Conservation (phyloP, 2,113 vertebrate genomes). For the Prietella phreatophila region DNA sequence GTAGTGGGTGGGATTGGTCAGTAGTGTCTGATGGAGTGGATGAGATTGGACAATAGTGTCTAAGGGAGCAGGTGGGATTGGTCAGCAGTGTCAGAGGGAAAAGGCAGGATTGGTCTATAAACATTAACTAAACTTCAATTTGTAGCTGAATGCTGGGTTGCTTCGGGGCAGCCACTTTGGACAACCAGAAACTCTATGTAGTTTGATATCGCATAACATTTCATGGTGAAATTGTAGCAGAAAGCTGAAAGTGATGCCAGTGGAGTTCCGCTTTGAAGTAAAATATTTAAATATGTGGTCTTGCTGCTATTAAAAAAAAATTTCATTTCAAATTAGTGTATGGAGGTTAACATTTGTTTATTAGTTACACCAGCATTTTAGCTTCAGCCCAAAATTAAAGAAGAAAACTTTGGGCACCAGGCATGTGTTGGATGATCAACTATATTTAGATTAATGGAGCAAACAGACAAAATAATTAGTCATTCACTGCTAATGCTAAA, state of each 20-base stretch:
- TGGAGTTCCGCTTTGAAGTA: background rate
- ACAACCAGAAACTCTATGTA: background rate
- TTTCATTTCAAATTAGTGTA: background rate
- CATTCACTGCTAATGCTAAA: conserved; percentile 2
- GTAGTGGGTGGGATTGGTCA: background rate
- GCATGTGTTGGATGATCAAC: background rate
- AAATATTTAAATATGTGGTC: background rate
- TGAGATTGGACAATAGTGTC: background rate
- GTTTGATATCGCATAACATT: background rate
- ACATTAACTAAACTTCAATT: background rate
- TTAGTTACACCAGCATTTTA: background rate
- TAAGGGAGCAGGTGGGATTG: background rate
- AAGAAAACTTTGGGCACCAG: background rate
- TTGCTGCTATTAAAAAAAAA: background rate
- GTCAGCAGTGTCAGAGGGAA: background rate
- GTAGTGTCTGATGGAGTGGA: background rate
- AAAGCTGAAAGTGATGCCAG: background rate
- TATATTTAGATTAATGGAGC: background rate
- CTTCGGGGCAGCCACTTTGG: background rate
- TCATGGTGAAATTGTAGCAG: background rate
- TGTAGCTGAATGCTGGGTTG: background rate
- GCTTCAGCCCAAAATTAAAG: background rate
- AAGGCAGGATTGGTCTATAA: too few species aligned
- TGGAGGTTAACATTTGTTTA: background rate
- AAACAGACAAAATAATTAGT: background rate